Percentiles rank a stretch among this genome's conserved stretches.
Conservation (phyloP, 2,797 vertebrate species). For the Telmatherina bonti region DNA sequence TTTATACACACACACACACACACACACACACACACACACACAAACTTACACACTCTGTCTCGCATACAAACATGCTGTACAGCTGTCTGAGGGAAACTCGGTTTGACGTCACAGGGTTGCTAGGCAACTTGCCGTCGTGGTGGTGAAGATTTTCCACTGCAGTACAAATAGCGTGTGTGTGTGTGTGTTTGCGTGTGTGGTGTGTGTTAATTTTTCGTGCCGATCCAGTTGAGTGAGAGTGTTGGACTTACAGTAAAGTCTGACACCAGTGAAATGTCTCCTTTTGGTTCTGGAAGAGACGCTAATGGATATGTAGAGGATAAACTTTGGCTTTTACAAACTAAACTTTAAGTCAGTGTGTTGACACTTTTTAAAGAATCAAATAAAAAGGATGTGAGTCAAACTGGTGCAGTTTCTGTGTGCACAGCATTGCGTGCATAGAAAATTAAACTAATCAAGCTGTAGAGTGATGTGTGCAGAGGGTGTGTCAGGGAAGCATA, state of each 20-base stretch:
- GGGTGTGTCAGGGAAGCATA: constrained; percentile 43
- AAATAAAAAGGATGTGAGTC: constrained; percentile 30
- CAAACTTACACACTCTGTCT: constrained; percentile 40
- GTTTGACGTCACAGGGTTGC: constrained; percentile 86
- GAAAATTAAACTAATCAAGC: not conserved
- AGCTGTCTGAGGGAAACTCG: constrained; percentile 87
- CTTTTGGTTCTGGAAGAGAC: constrained; percentile 12
- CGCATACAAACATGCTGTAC: constrained; percentile 56
- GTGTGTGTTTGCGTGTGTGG: constrained; percentile 35
- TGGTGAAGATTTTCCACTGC: constrained; percentile 88
- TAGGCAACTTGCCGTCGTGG: constrained; percentile 82
- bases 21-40: constrained; percentile 46
- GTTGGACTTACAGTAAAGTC: constrained; percentile 31
- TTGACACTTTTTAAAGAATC: not conserved
- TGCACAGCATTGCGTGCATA: not conserved
- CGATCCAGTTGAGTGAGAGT: constrained; percentile 47
- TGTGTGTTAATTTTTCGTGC: constrained; percentile 34
- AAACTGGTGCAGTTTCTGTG: constrained; percentile 2
- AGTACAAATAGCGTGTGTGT: constrained; percentile 52
- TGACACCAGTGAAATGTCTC: not conserved
- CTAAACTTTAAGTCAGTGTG: constrained; percentile 14
- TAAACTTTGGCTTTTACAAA: constrained; percentile 1
- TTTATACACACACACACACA: constrained; percentile 29
- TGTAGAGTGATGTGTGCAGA: constrained; percentile 29
- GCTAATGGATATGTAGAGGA: constrained; percentile 5